These are phyloP conservation scores for Lepus townsendii DNA, from an alignment of 2,797 vertebrate genomes.

Conservation along the genomic window DNA sequence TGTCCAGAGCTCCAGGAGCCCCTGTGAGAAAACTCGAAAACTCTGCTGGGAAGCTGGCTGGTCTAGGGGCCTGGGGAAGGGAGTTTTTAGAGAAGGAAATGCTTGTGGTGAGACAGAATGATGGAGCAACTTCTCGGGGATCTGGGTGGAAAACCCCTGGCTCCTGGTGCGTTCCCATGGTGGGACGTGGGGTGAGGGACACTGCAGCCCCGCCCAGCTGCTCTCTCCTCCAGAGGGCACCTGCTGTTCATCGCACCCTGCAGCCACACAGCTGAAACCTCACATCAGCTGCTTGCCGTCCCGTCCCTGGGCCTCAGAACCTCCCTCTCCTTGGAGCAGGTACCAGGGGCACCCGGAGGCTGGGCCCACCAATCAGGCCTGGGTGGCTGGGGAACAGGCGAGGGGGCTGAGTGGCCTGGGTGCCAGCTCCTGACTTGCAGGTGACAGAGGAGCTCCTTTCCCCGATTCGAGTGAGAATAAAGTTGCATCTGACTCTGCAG, in stretches of 20 bases:
- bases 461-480: not conserved
- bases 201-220: not conserved
- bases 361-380: not conserved
- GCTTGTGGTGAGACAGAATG: slow-evolving; percentile 78
- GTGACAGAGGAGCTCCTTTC: not conserved
- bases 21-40: not conserved
- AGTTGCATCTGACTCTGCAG: not conserved
- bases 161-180: slow-evolving; percentile 5
- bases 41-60: slow-evolving; percentile 28
- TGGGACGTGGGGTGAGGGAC: not conserved
- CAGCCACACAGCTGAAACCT: not conserved
- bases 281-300: not conserved
- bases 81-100: slow-evolving; percentile 82
- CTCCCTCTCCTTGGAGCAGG: not conserved
- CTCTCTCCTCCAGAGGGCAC: slow-evolving; percentile 45
- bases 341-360: not conserved
- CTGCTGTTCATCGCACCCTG: not conserved
- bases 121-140: slow-evolving; percentile 72
- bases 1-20: not conserved
- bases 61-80: slow-evolving; percentile 50
- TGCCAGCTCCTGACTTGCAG: not conserved
- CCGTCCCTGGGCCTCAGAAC: not conserved
- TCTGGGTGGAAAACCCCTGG: slow-evolving; percentile 75
- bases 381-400: not conserved
- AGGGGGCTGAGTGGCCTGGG: not conserved